A percentile compares a stretch with the other conserved stretches of the same genome.
Evolutionary conservation across 1,140 invertebrate genomes (phyloP).

Genomic region (Cotesia vestalis): DNA sequence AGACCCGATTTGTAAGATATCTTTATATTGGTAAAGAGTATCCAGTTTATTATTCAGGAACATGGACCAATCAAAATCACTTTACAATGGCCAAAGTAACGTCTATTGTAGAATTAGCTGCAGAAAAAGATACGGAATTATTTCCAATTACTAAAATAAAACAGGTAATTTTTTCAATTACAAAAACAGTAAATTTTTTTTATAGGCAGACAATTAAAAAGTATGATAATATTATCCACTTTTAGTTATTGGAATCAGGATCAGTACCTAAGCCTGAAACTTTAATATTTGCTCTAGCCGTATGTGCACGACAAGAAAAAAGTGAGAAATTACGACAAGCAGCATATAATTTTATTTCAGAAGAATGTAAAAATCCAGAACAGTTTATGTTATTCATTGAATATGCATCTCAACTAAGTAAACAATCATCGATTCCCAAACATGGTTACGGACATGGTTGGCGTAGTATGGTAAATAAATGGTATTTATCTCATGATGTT

Average conservation of each 20-base stretch:
- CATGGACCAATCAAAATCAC: constrained; percentile 67
- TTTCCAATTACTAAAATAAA: constrained; percentile 64
- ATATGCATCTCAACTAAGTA: constrained; percentile 67
- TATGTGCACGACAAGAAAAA: constrained; percentile 64
- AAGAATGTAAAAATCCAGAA: constrained; percentile 63
- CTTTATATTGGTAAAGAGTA: constrained; percentile 68
- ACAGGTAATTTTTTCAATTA: constrained; percentile 54
- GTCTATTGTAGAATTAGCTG: constrained; percentile 61
- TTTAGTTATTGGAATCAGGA: constrained; percentile 65
- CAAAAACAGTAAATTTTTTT: constrained; percentile 18
- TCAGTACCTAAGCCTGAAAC: constrained; percentile 67
- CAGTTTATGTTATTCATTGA: constrained; percentile 72
- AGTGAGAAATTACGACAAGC: constrained; percentile 60
- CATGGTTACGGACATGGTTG: constrained; percentile 73
- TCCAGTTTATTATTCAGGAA: constrained; percentile 68
- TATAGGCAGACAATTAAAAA: neutral
- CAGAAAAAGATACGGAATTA: constrained; percentile 52
- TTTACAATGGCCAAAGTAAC: constrained; percentile 57
- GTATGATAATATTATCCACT: constrained; percentile 30
- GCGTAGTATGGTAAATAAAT: constrained; percentile 68
- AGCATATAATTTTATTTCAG: constrained; percentile 61
- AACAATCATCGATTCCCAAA: constrained; percentile 30
- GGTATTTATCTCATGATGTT: constrained; percentile 70
- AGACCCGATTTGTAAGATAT: constrained; percentile 51
- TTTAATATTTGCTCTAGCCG: constrained; percentile 70